Conservation (phyloP, 2,113 vertebrate species). For the Vidua macroura region DNA sequence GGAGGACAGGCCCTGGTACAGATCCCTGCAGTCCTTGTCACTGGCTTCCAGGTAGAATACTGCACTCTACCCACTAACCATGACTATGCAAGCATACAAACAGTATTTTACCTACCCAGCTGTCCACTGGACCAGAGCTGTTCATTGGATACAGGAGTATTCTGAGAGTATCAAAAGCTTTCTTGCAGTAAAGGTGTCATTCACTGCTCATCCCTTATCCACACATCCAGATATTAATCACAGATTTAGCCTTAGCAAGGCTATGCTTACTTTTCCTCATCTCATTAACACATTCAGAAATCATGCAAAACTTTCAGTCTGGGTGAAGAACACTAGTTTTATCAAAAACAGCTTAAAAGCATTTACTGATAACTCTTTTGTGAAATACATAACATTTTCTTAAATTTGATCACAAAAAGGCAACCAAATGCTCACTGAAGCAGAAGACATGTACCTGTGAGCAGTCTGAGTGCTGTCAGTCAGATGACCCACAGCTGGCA, state of each 20-base stretch:
- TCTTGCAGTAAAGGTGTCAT: neutral
- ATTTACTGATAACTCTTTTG: neutral
- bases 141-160: neutral
- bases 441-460: neutral
- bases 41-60: neutral
- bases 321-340: neutral
- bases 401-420: neutral
- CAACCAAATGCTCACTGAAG: neutral
- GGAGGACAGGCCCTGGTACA: neutral
- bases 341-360: neutral
- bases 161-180: neutral
- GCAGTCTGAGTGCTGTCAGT: neutral
- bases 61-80: neutral
- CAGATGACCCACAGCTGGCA: neutral
- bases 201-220: neutral
- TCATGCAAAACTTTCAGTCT: neutral
- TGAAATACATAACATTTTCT: neutral
- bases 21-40: neutral
- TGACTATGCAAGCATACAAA: neutral
- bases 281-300: neutral
- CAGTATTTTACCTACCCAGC: neutral
- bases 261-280: neutral
- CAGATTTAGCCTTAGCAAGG: neutral
- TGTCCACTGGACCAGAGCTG: neutral
- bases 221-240: neutral